phyloP scores from a whole-genome alignment of 2,113 vertebrate genomes.

The Grantiella picta region DNA sequence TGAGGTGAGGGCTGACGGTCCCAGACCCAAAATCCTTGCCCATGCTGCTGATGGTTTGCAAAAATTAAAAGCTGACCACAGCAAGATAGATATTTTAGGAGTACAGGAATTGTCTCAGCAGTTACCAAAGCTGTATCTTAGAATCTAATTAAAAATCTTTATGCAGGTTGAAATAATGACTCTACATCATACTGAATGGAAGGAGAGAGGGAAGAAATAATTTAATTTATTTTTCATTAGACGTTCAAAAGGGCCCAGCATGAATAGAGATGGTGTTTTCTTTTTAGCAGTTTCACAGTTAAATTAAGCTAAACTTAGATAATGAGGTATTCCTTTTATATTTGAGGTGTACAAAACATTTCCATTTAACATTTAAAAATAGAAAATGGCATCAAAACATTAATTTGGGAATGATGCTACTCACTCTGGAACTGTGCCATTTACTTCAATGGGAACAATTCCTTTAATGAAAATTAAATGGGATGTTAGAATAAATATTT shows the following conservation, averaged over 20 bases:
- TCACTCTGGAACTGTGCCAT: background rate
- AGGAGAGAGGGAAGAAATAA: background rate
- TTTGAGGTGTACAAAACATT: background rate
- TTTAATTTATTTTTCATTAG: background rate
- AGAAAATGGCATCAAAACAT: background rate
- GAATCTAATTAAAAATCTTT: background rate
- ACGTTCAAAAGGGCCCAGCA: background rate
- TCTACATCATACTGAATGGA: background rate
- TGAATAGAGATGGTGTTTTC: background rate
- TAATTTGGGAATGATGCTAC: background rate
- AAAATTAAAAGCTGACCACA: background rate
- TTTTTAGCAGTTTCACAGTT: background rate
- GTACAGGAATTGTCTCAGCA: background rate
- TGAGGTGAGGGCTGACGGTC: background rate
- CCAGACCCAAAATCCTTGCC: background rate
- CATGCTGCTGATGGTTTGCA: fast-evolving
- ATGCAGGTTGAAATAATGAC: background rate
- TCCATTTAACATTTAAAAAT: background rate
- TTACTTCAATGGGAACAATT: background rate
- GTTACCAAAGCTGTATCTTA: background rate
- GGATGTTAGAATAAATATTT: background rate
- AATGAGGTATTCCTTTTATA: background rate
- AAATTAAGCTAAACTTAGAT: background rate
- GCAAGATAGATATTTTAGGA: background rate
- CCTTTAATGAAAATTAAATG: background rate